Base-by-base conservation (phyloP, 2,888 invertebrate species). In the Cyaniris semiargus region DNA sequence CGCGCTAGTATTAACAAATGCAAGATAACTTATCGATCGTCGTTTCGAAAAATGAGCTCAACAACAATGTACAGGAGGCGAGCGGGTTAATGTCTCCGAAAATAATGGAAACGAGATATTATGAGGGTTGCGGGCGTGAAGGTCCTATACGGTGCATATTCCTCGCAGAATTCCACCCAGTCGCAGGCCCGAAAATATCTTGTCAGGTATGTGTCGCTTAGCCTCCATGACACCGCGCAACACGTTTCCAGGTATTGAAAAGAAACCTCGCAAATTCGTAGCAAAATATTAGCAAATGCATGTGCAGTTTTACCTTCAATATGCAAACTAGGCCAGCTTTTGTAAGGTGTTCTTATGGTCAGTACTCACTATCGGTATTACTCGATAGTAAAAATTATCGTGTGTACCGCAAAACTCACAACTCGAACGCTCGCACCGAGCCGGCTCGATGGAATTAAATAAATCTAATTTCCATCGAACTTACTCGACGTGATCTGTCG, bases 101-200 rank as follows among this genome's bases (percentile, higher is more conserved):
- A 83, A 85, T 85, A 78, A 94, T 94, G 93, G 94, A 94, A 83
- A 94, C 92, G 3, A 87, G 93, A 31, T 95, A 94, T 83, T 95
- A 94, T 82, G 95, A 96, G 84, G 95, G 95, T 4, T 96, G 95
- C 81, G 96, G 95, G 13, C 95, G 95, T 76, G 96, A 97, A 85
- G 97, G 97, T 6, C 96, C 96, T 8, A 97, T 97, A 81, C 95
- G 97, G 76, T 97, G 97, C 84, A 97, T 97, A 88, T 97, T 97
- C 86, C 94, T 97, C 58, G 97, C 97, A 78, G 95, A 96, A 85
- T 96, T 97, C 84, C 96, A 97, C 87, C 96, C 96, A 2, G 96
- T 96, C 10, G 97, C 96, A 15, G 97, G 97, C 3, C 97, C 97
- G 6, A 97, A 97, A 92, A 97, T 97, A 85, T 96, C 97, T 76